These are phyloP conservation scores for Anarhynchus alexandrinus DNA, from an alignment of 2,113 vertebrate species.

Conservation along the genomic window DNA sequence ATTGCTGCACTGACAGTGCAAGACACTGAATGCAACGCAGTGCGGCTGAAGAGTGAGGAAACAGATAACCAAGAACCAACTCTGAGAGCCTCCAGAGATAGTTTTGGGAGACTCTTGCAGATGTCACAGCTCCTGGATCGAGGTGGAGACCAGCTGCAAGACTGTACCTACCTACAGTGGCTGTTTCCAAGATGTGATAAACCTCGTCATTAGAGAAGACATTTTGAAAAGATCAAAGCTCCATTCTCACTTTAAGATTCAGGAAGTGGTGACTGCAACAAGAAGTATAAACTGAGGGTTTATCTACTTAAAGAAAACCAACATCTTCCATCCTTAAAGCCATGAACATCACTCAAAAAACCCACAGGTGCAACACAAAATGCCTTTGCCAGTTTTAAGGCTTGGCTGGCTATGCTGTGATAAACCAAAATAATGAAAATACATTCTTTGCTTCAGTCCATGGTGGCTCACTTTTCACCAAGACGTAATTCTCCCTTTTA, in stretches of 20 bases:
- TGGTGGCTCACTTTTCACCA: neutral
- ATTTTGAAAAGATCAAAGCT: neutral
- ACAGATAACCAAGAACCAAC: neutral
- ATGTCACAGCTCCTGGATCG: neutral
- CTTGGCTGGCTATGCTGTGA: neutral
- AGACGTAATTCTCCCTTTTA: neutral
- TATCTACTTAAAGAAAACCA: neutral
- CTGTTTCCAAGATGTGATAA: neutral
- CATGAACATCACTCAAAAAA: neutral
- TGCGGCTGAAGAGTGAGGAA: neutral
- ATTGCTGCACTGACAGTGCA: neutral
- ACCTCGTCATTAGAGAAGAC: neutral
- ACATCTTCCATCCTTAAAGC: neutral
- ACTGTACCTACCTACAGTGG: neutral
- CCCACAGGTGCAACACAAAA: neutral
- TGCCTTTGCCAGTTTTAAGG: neutral
- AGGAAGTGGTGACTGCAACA: neutral
- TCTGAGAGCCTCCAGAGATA: neutral
- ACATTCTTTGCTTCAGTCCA: neutral
- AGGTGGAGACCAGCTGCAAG: neutral
- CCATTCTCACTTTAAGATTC: neutral
- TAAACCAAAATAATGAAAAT: neutral
- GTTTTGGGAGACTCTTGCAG: neutral
- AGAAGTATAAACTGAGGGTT: neutral
- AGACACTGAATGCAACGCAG: rapidly evolving